These are phyloP conservation scores for Rachycentron canadum DNA, from an alignment of 2,797 vertebrate genomes.

Conservation along the genomic window DNA sequence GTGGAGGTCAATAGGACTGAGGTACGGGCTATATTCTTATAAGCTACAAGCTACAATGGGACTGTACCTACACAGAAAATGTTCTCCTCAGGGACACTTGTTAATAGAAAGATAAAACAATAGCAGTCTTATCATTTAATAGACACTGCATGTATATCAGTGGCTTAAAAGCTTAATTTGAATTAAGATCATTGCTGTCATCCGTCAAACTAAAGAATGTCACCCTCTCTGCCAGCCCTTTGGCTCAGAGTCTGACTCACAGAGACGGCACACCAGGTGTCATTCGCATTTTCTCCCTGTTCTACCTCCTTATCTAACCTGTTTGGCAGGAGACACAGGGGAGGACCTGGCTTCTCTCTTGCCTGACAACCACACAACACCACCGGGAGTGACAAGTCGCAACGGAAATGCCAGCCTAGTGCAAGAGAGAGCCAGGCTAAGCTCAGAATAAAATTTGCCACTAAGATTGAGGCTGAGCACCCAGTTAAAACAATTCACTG, in stretches of 20 bases:
- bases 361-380: slow-evolving; percentile 57
- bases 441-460: background rate
- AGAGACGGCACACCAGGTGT: slow-evolving; percentile 17
- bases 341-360: slow-evolving; percentile 39
- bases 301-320: slow-evolving; percentile 66
- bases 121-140: background rate
- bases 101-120: background rate
- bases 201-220: slow-evolving; percentile 12
- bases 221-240: background rate
- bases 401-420: slow-evolving; percentile 15
- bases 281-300: slow-evolving; percentile 36
- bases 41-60: no score
- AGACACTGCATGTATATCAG: background rate
- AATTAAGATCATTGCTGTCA: background rate
- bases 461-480: background rate
- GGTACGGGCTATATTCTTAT: no score
- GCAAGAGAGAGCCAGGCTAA: background rate
- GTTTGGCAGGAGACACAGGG: slow-evolving; percentile 62
- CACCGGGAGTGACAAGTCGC: slow-evolving; percentile 21
- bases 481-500: background rate
- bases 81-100: background rate
- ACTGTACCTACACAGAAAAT: background rate
- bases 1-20: background rate
- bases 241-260: slow-evolving; percentile 36
- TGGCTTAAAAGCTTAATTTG: background rate